These are phyloP conservation scores for Phenganax marumi DNA, from an alignment of 92 coral and sea anemone genomes.

Conservation along the genomic window DNA sequence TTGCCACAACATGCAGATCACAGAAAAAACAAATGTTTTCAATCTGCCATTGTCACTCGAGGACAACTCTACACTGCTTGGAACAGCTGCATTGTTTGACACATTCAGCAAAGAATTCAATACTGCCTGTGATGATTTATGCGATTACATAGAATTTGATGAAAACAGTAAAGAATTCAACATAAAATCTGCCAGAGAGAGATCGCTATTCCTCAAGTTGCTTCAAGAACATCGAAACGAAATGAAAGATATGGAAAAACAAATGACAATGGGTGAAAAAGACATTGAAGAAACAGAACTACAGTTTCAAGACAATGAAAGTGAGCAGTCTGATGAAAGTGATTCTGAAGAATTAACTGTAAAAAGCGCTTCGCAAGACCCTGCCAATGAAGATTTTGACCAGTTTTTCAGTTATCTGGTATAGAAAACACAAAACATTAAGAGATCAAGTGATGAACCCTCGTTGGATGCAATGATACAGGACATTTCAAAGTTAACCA, in stretches of 20 bases:
- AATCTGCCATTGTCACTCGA: slow-evolving; percentile 34
- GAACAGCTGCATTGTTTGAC: slow-evolving; percentile 23
- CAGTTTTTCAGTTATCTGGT: background rate
- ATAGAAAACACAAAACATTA: background rate
- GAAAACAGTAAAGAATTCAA: slow-evolving; percentile 9
- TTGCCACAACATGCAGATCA: slow-evolving; percentile 24
- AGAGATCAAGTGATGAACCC: background rate
- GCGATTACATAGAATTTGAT: background rate
- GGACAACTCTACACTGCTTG: slow-evolving; percentile 27
- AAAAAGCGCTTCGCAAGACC: background rate
- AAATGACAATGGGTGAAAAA: background rate
- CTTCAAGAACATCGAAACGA: background rate
- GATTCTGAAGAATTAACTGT: background rate
- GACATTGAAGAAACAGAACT: slow-evolving; percentile 9
- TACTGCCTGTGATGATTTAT: background rate
- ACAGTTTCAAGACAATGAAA: background rate
- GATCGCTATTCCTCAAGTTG: slow-evolving; percentile 17
- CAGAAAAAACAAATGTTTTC: slow-evolving; percentile 6
- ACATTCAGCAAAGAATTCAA: slow-evolving; percentile 9
- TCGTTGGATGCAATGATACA: slow-evolving; percentile 9
- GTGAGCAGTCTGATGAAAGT: slow-evolving; percentile 10
- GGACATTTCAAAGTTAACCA: background rate
- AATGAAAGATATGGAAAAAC: slow-evolving; percentile 18
- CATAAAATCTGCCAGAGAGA: slow-evolving; percentile 12
- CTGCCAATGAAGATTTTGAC: background rate